Percentiles rank a stretch among this genome's conserved stretches.
These are phyloP conservation scores for Drosophila mojavensis DNA, from an alignment of 1,140 invertebrate species.

Conservation along the genomic window DNA sequence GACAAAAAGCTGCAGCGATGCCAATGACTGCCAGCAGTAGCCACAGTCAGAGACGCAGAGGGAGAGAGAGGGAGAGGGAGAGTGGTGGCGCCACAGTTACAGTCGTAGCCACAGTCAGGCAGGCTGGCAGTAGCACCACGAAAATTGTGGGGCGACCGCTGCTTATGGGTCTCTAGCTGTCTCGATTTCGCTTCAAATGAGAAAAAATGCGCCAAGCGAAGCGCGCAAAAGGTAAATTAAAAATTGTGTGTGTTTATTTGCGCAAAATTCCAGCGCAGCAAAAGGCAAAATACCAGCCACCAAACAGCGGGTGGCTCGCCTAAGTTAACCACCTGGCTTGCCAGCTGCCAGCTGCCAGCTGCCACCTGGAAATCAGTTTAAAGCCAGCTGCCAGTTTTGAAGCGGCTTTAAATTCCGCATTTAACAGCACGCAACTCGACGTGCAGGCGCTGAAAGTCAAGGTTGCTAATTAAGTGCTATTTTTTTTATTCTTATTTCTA, in stretches of 20 bases:
- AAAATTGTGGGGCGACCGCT: conserved; percentile 55
- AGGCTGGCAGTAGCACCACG: conserved; percentile 8
- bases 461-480: conserved; percentile 78
- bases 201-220: conserved; percentile 58
- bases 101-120: conserved; percentile 32
- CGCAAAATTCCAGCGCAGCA: conserved; percentile 58
- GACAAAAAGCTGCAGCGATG: conserved; percentile 56
- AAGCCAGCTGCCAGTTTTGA: conserved; percentile 36
- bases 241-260: conserved; percentile 78
- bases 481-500: conserved; percentile 14
- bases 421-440: conserved; percentile 2
- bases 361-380: conserved; percentile 46
- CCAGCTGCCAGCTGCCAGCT: conserved; percentile 3
- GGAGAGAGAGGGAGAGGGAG: too few species aligned
- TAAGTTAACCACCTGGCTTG: neutral
- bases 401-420: conserved; percentile 24
- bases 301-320: conserved; percentile 1
- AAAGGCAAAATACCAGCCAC: conserved; percentile 38
- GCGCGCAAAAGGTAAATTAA: conserved; percentile 78
- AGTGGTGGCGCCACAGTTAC: neutral
- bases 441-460: conserved; percentile 63
- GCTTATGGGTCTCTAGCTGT: conserved; percentile 74
- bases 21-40: conserved; percentile 35
- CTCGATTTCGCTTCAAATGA: conserved; percentile 77
- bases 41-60: neutral